Base-by-base conservation (phyloP, 2,888 invertebrate genomes). In the Pammene aurita region DNA sequence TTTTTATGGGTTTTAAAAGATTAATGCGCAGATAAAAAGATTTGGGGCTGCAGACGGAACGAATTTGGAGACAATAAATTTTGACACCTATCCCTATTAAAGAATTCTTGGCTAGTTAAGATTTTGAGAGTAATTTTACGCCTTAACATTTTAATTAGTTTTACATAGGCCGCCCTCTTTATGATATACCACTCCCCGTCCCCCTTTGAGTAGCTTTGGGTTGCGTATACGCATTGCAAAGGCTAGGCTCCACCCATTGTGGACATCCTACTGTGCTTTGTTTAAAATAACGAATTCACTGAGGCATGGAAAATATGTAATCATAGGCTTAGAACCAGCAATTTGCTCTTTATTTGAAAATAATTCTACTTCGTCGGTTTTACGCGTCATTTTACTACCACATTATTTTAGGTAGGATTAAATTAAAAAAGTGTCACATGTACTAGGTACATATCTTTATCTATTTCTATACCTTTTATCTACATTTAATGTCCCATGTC, bases 1-100 rank as follows among this genome's bases (percentile, higher is more conserved):
- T 89, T 92, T 85, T 92, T 90, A 90, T 88, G 82, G 86, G 81
- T 84, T 87, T 84, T 78, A 80, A 87, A 85, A 92, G 91, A 92
- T 92, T 90, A 88, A 90, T 88, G 86, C 80, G 70, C 77, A 85
- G 91, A 91, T 92, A 91, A 86, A 88, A 80, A 82, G 86, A 89
- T 90, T 87, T 87, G 86, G 88, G 86, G 84, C 84, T 85, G 77
- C 81, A 81, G 80, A 80, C 77, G 79, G 79, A 80, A 74, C 72
- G 80, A 83, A 83, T 85, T 84, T 86, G 80, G 84, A 84, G 80
- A 85, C 83, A 81, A 87, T 89, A 87, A 89, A 89, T 87, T 87
- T 78, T 88, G 83, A 87, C 88, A 89, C 86, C 84, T 86, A 60
- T 67, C 44, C 60, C 60, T 69, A 55, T 60, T 55, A 65, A 68